A percentile compares a stretch with the other conserved stretches of the same genome.
Evolutionary conservation across 2,888 invertebrate species (phyloP).

Genomic region (Drosophila mulleri): DNA sequence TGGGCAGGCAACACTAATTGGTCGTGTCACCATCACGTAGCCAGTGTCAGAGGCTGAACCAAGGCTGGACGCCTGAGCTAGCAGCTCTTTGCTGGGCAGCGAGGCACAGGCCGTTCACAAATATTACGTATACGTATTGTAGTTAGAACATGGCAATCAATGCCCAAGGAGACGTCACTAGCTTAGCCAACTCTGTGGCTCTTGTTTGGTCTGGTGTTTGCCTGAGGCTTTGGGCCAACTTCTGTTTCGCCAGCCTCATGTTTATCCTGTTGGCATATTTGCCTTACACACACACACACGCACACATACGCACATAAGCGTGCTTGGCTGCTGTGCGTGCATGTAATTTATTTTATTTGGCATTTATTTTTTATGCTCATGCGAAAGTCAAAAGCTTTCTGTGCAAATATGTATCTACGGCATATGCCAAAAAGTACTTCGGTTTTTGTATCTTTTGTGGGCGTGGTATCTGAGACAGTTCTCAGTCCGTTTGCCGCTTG

Average conservation of each 20-base stretch:
- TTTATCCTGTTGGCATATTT: slow-evolving; percentile 61
- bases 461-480: slow-evolving; percentile 49
- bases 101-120: slow-evolving; percentile 19
- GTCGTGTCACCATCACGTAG: slow-evolving; percentile 77
- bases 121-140: slow-evolving; percentile 51
- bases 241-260: slow-evolving; percentile 26
- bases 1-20: slow-evolving; percentile 66
- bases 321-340: slow-evolving; percentile 19
- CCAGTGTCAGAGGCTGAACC: slow-evolving; percentile 9
- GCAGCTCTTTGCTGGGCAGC: slow-evolving; percentile 10
- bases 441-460: slow-evolving; percentile 41
- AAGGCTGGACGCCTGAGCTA: slow-evolving; percentile 3
- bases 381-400: slow-evolving; percentile 74
- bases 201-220: slow-evolving; percentile 44
- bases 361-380: slow-evolving; percentile 66
- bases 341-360: slow-evolving; percentile 76
- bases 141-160: slow-evolving; percentile 64
- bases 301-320: not conserved
- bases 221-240: slow-evolving; percentile 42
- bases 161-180: slow-evolving; percentile 38
- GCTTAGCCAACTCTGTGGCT: slow-evolving; percentile 19
- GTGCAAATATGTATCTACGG: slow-evolving; percentile 70
- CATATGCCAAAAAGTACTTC: slow-evolving; percentile 49
- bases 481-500: slow-evolving; percentile 48
- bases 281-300: slow-evolving; percentile 11